Conservation (phyloP, 2,888 invertebrate species). For the Nemotelus pantherinus region DNA sequence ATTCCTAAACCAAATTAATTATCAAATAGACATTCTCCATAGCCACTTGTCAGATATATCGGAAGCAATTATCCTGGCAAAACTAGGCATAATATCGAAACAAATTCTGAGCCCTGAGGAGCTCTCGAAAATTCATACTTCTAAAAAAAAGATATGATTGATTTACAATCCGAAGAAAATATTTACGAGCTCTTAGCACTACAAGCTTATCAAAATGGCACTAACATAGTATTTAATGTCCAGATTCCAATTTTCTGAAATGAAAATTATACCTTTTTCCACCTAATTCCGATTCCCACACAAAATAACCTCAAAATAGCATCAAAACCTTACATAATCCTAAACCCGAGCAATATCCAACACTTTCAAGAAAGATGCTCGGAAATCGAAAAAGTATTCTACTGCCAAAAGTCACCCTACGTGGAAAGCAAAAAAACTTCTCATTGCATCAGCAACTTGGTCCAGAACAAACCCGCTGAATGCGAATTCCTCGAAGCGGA, state of each 20-base stretch:
- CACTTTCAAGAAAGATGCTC: not conserved
- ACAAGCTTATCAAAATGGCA: slow-evolving; percentile 20
- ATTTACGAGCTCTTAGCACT: slow-evolving; percentile 23
- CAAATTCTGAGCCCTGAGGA: slow-evolving; percentile 41
- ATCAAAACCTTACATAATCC: slow-evolving; percentile 8
- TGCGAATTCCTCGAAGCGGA: not conserved
- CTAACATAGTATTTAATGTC: slow-evolving; percentile 26
- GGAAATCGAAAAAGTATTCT: slow-evolving; percentile 7
- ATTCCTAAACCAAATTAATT: slow-evolving; percentile 28
- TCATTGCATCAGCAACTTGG: not conserved
- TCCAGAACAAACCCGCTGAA: not conserved
- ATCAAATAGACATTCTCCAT: slow-evolving; percentile 33
- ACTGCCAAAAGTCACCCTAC: not conserved
- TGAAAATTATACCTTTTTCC: slow-evolving; percentile 18
- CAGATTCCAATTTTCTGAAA: slow-evolving; percentile 19
- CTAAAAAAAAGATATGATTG: slow-evolving; percentile 15
- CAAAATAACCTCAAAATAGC: slow-evolving; percentile 14
- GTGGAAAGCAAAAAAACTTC: not conserved
- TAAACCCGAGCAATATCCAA: not conserved
- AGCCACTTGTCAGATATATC: slow-evolving; percentile 34
- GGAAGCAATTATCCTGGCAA: slow-evolving; percentile 40
- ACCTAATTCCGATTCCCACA: slow-evolving; percentile 28
- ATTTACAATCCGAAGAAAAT: slow-evolving; percentile 32
- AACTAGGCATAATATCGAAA: slow-evolving; percentile 44
- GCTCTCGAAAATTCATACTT: not conserved